Conservation (phyloP, 2,113 vertebrate species). For the Labrus mixtus region DNA sequence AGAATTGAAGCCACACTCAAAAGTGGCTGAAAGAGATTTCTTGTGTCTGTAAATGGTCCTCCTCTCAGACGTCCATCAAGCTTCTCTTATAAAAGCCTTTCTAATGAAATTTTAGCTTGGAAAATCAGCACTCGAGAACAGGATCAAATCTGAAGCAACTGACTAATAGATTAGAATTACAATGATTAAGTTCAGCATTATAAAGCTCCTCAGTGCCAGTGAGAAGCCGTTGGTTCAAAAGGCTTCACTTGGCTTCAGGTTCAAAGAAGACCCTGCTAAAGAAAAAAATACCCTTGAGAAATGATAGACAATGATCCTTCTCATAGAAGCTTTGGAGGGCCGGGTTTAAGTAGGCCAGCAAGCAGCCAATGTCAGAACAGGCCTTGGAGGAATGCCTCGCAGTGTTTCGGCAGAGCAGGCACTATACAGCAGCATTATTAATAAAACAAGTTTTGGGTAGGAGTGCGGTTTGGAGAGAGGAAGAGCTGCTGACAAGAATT, state of each 20-base stretch:
- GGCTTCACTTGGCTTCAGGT: conserved; percentile 44
- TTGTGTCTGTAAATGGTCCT: conserved; percentile 20
- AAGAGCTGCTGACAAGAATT: background rate
- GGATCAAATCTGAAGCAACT: background rate
- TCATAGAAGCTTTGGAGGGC: conserved; percentile 32
- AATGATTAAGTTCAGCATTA: background rate
- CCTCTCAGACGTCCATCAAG: conserved; percentile 14
- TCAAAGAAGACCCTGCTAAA: conserved; percentile 64
- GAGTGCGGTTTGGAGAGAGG: background rate
- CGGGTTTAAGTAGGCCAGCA: conserved; percentile 59
- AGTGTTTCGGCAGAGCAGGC: conserved; percentile 48
- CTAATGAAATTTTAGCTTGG: background rate
- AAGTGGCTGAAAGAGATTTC: background rate
- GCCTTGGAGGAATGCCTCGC: conserved; percentile 52
- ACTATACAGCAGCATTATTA: conserved; percentile 50
- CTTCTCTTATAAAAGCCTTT: conserved; percentile 5
- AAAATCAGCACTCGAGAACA: conserved; percentile 15
- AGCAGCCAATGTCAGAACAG: conserved; percentile 58
- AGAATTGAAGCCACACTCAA: conserved; percentile 4
- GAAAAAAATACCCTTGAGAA: conserved; percentile 45
- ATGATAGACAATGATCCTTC: conserved; percentile 58
- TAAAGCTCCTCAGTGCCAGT: conserved; percentile 13
- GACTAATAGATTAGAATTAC: background rate
- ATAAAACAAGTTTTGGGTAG: conserved; percentile 51
- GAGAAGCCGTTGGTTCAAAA: conserved; percentile 40